Base-by-base conservation (phyloP, 64 coral and sea anemone species). In the Orbicella faveolata region DNA sequence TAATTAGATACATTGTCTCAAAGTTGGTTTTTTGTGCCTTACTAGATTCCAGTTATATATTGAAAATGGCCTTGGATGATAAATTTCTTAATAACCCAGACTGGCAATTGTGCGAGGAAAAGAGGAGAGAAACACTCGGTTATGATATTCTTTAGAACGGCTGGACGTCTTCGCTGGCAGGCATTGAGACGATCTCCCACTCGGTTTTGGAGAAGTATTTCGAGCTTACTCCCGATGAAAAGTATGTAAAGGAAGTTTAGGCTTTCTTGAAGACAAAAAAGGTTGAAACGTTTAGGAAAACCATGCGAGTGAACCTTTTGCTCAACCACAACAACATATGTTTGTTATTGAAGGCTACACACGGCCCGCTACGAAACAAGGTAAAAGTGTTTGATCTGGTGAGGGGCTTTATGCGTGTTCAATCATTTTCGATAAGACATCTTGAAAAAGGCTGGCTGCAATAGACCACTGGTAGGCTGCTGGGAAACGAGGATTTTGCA, bases 321-420 rank as follows among this genome's bases (percentile, higher is more conserved):
- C 25, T 33, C 19, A 52, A 77, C 34, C 75, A 77, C 17, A 53
- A 65, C 20, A 74, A 81, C 67, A 30, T 30, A 81, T 90, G 89
- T 83, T 90, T 34, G 21, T 92, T 52, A 15, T 86, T 10, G 81
- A 92, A 78, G 90, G 90, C 19, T 64, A 92, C 83, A 92, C 81
- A 77, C n/a, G 81, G 63, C 90, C 90, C 23, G 90, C 90, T 20
- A 92, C 79, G 90, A 87, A 87, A 63, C 83, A 87, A 75, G 74
- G 74, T 21, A 87, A 87, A 59, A 83, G 90, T 61, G 70, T 92
- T 70, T 79, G 74, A 21, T 79, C 73, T 68, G 83, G 90, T 10
- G 66, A 18, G 55, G 83, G 83, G 19, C 61, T 79, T 34, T 92
- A 87, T 55, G 62, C 83, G 23, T 92, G 75, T 36, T 73, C 69